Evolutionary conservation across 2,797 vertebrate genomes (phyloP).

Genomic region (Bovichtus variegatus): DNA sequence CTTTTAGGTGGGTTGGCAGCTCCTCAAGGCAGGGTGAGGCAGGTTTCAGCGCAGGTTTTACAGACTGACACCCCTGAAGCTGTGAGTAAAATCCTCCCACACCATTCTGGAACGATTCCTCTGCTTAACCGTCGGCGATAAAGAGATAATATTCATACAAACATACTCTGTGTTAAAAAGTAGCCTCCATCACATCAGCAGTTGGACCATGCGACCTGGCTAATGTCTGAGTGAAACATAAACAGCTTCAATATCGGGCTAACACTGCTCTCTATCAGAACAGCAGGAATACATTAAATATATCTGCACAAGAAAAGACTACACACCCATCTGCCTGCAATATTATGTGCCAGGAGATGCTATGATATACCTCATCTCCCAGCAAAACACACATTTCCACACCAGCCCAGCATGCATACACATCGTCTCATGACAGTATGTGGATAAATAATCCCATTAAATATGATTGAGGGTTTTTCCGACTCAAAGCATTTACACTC

Average conservation of each 20-base stretch:
- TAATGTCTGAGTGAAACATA: slow-evolving; percentile 40
- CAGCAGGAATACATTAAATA: slow-evolving; percentile 46
- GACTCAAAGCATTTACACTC: slow-evolving; percentile 68
- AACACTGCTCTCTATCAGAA: slow-evolving; percentile 33
- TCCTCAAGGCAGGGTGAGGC: slow-evolving; percentile 63
- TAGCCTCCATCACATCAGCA: slow-evolving; percentile 40
- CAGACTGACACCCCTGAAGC: slow-evolving; percentile 69
- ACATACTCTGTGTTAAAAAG: slow-evolving; percentile 35
- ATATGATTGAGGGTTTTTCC: slow-evolving; percentile 81
- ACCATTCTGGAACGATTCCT: slow-evolving; percentile 48
- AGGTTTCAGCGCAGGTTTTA: slow-evolving; percentile 68
- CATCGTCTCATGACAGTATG: slow-evolving; percentile 70
- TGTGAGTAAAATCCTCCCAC: slow-evolving; percentile 69
- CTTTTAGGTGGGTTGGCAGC: slow-evolving; percentile 64
- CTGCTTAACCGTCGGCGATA: slow-evolving; percentile 51
- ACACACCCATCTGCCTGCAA: slow-evolving; percentile 57
- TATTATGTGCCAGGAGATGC: slow-evolving; percentile 58
- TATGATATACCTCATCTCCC: slow-evolving; percentile 62
- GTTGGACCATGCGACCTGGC: slow-evolving; percentile 27
- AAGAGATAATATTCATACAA: slow-evolving; percentile 55
- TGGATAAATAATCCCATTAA: slow-evolving; percentile 83
- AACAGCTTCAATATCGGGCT: slow-evolving; percentile 50
- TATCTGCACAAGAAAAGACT: slow-evolving; percentile 36
- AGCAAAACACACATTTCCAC: slow-evolving; percentile 59
- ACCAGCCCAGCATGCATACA: slow-evolving; percentile 50